These are phyloP conservation scores for Diarsia brunnea DNA, from an alignment of 2,888 invertebrate genomes.

Conservation along the genomic window DNA sequence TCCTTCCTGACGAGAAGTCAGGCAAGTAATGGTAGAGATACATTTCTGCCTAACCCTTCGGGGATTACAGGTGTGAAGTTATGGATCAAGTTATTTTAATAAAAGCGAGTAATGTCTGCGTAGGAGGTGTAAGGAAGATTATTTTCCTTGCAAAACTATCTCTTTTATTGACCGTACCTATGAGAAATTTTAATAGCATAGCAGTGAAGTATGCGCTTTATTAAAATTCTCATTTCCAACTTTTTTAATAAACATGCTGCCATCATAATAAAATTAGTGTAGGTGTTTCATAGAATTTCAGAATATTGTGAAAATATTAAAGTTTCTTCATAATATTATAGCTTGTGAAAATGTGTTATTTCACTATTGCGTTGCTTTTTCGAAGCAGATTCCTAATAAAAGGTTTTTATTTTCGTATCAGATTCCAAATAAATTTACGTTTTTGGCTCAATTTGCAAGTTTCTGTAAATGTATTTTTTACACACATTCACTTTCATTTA, in stretches of 20 bases:
- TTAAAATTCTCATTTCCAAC: not conserved
- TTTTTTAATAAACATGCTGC: not conserved
- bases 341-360: not conserved
- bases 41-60: too few species aligned
- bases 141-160: not conserved
- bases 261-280: not conserved
- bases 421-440: not conserved
- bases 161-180: not conserved
- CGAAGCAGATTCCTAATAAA: not conserved
- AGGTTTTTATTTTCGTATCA: not conserved
- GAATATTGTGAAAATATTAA: not conserved
- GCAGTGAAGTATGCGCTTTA: not conserved
- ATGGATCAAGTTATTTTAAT: too few species aligned
- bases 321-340: not conserved
- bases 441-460: not conserved
- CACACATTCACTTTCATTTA: too few species aligned
- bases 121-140: not conserved
- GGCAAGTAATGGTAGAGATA: too few species aligned
- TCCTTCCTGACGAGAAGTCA: too few species aligned
- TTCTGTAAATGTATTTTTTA: too few species aligned
- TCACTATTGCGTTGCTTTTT: too few species aligned
- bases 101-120: not conserved
- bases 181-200: not conserved
- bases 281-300: not conserved
- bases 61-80: too few species aligned